phyloP scores from a whole-genome alignment of 2,797 vertebrate species.

The Strix occidentalis region DNA sequence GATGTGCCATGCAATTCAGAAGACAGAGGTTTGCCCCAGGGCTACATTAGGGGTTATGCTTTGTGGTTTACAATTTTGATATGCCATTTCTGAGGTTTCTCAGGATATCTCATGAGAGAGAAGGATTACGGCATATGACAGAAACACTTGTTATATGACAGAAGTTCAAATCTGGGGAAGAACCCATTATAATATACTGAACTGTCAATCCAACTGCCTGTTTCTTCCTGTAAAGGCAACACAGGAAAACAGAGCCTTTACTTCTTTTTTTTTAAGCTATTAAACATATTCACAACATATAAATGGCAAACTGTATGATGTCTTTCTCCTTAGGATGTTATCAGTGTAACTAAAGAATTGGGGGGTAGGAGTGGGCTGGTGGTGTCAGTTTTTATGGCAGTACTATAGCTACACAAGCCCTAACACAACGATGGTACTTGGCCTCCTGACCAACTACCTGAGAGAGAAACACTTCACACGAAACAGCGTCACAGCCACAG shows the following conservation, averaged over 20 bases:
- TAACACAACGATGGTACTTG: neutral
- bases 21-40: conserved; percentile 46
- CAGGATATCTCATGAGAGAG: conserved; percentile 21
- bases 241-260: neutral
- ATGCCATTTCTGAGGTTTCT: conserved; percentile 50
- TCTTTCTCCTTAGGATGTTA: neutral
- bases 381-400: neutral
- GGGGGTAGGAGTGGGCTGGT: no score
- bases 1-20: conserved; percentile 22
- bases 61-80: conserved; percentile 63
- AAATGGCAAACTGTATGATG: neutral
- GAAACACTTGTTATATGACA: conserved; percentile 20
- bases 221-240: neutral
- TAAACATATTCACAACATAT: neutral
- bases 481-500: neutral
- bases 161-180: neutral
- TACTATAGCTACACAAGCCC: neutral
- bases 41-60: conserved; percentile 34
- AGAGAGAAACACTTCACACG: neutral
- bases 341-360: neutral
- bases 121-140: neutral
- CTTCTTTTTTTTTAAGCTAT: neutral
- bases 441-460: neutral
- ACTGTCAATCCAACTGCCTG: neutral
- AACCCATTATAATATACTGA: neutral